Percentiles rank a stretch among this genome's conserved stretches.
Conservation (phyloP, 2,888 invertebrate species). For the Galeopsomyia nigrocyanea region DNA sequence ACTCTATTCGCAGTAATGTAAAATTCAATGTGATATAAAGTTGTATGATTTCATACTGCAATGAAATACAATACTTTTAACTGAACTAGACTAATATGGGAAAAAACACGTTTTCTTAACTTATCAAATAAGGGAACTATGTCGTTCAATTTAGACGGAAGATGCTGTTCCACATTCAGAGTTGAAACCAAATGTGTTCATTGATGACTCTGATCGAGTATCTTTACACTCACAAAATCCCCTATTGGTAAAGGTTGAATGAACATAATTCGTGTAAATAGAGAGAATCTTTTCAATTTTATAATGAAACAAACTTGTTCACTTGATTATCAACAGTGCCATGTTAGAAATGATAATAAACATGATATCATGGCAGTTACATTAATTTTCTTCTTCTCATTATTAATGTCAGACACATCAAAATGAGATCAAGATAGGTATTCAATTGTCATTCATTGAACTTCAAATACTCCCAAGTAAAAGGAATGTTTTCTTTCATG, state of each 20-base stretch:
- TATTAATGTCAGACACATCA: no score
- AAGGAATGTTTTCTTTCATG: no score
- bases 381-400: no score
- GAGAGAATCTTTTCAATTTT: no score
- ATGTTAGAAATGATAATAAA: no score
- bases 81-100: slow-evolving; percentile 47
- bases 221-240: slow-evolving; percentile 10
- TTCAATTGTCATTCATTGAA: no score
- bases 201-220: slow-evolving; percentile 28
- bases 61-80: slow-evolving; percentile 16
- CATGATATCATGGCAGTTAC: no score
- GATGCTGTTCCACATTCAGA: slow-evolving; percentile 50
- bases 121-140: slow-evolving; percentile 60
- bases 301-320: no score
- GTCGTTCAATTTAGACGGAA: slow-evolving; percentile 56
- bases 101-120: slow-evolving; percentile 52
- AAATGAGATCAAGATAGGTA: no score
- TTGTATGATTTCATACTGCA: slow-evolving; percentile 3
- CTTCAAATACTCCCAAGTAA: no score
- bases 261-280: no score
- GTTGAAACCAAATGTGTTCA: slow-evolving; percentile 43
- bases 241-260: slow-evolving; percentile 11
- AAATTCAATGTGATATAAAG: not conserved
- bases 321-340: no score
- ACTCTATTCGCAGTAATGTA: not conserved